Evolutionary conservation across 1,140 invertebrate species (phyloP).

Genomic region (Apolygus lucorum): DNA sequence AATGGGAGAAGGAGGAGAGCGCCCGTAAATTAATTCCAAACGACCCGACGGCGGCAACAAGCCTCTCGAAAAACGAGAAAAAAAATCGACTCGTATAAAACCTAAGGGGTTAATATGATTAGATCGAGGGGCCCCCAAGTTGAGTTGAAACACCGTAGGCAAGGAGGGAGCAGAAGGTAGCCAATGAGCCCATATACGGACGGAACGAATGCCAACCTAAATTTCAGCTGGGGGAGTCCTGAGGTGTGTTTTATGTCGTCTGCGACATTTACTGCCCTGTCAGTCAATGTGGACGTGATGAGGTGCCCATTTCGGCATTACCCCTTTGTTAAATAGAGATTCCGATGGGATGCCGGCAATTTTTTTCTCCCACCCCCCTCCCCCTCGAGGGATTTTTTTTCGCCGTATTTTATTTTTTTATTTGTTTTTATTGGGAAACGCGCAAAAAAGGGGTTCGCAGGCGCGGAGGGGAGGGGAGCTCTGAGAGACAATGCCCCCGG

Average conservation of each 20-base stretch:
- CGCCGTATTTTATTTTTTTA: neutral
- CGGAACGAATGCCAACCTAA: conserved; percentile 1
- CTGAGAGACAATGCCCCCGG: conserved; percentile 19
- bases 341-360: conserved; percentile 19
- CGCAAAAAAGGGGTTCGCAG: neutral
- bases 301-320: conserved; percentile 20
- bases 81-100: no score
- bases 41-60: neutral
- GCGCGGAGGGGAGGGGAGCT: neutral
- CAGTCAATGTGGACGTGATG: conserved; percentile 21
- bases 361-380: neutral
- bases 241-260: conserved; percentile 21
- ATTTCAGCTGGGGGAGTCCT: conserved; percentile 1
- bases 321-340: conserved; percentile 20
- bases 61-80: neutral
- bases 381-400: neutral
- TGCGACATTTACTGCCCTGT: conserved; percentile 19
- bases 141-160: neutral
- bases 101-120: conserved; percentile 15
- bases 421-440: neutral
- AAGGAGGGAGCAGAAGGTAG: neutral
- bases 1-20: no score
- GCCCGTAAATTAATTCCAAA: conserved; percentile 7
- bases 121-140: neutral
- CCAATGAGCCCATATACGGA: conserved; percentile 3